These are phyloP conservation scores for Ericerus pela DNA, from an alignment of 1,140 invertebrate species.

Conservation along the genomic window DNA sequence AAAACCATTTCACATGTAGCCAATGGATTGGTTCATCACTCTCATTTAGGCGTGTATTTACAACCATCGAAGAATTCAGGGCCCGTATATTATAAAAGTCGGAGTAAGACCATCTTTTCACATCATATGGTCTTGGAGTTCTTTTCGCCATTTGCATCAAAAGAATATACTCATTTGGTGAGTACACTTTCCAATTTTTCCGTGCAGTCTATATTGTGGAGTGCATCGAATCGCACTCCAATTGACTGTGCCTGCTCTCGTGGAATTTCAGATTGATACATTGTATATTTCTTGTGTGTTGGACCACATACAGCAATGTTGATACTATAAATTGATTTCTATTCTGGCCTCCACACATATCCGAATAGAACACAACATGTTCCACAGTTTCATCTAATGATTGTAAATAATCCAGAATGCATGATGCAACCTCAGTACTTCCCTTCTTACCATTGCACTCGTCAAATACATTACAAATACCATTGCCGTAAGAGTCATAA, in stretches of 20 bases:
- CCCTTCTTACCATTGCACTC: constrained; percentile 23
- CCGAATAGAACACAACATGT: constrained; percentile 22
- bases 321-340: constrained; percentile 25
- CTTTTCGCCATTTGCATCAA: too few relatives aligned
- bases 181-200: constrained; percentile 3
- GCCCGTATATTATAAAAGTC: background rate
- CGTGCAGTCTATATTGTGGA: constrained; percentile 15
- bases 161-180: background rate
- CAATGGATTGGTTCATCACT: background rate
- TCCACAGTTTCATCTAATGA: constrained; percentile 18
- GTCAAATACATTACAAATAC: constrained; percentile 20
- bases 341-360: constrained; percentile 31
- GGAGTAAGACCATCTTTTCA: background rate
- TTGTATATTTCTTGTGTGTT: constrained; percentile 4
- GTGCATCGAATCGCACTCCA: constrained; percentile 21
- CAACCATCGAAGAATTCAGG: background rate
- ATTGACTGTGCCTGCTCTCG: constrained; percentile 13
- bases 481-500: constrained; percentile 15
- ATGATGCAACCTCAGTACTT: constrained; percentile 21
- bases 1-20: background rate
- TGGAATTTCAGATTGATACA: constrained; percentile 1
- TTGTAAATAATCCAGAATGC: constrained; percentile 17
- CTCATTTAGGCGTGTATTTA: background rate
- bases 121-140: too few relatives aligned
- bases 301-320: constrained; percentile 12